Percentiles rank a stretch among this genome's conserved stretches.
Evolutionary conservation across 2,797 vertebrate species (phyloP).

Genomic region (Hydrocynus forskahlii): DNA sequence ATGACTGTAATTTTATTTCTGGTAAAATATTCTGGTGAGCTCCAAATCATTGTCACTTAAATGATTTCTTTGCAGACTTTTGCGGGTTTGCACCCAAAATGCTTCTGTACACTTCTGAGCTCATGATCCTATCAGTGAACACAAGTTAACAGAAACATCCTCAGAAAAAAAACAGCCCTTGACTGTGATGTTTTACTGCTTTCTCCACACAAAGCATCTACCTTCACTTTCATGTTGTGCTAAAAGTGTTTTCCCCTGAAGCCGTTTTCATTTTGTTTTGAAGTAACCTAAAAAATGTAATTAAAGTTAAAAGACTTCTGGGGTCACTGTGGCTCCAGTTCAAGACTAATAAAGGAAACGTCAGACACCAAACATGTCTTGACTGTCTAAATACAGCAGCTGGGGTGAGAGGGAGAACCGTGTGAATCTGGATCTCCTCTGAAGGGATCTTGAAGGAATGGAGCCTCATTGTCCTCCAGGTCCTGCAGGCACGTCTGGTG

Average conservation of each 20-base stretch:
- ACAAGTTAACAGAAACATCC: neutral
- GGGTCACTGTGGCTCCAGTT: neutral
- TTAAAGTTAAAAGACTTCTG: too few relatives aligned
- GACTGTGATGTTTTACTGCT: too few relatives aligned
- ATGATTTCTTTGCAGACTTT: too few relatives aligned
- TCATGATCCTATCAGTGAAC: too few relatives aligned
- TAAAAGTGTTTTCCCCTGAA: too few relatives aligned
- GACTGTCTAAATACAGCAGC: neutral
- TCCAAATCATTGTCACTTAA: too few relatives aligned
- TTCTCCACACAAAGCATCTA: too few relatives aligned
- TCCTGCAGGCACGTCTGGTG: constrained; percentile 84
- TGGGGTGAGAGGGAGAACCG: neutral
- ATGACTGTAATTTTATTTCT: neutral
- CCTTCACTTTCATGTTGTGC: too few relatives aligned
- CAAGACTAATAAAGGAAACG: neutral
- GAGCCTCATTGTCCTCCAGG: constrained; percentile 84
- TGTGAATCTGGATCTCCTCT: neutral
- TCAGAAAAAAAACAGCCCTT: too few relatives aligned
- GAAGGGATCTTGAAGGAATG: constrained; percentile 69
- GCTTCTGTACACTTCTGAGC: too few relatives aligned
- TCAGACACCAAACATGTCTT: neutral
- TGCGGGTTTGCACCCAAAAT: neutral
- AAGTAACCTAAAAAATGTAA: too few relatives aligned
- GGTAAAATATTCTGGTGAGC: neutral
- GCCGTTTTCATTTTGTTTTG: too few relatives aligned